Conservation (phyloP, 2,797 vertebrate genomes). For the Sebastes nivosus region DNA sequence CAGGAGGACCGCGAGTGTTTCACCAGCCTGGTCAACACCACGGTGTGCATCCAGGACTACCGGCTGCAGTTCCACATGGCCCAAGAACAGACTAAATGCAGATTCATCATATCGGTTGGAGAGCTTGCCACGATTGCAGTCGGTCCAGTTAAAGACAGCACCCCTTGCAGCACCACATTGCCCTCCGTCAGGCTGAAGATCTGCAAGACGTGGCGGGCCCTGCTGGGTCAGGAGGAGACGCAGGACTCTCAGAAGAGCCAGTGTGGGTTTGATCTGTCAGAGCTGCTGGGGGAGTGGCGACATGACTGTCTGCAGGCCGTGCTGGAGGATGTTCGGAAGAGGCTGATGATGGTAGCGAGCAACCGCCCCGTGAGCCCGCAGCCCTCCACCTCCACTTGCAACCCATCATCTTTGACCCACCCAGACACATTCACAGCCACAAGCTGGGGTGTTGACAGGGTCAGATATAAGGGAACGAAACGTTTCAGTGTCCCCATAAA, state of each 20-base stretch:
- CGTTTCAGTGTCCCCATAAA: slow-evolving; percentile 53
- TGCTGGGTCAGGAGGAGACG: slow-evolving; percentile 19
- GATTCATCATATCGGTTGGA: slow-evolving; percentile 64
- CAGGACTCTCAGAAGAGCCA: slow-evolving; percentile 43
- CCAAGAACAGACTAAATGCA: slow-evolving; percentile 30
- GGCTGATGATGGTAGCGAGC: background rate
- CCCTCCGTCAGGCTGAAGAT: slow-evolving; percentile 56
- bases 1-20: slow-evolving; percentile 65
- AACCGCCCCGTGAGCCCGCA: accelerated
- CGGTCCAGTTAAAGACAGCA: slow-evolving; percentile 12
- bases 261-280: slow-evolving; percentile 39
- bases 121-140: slow-evolving; percentile 31
- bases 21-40: slow-evolving; percentile 59
- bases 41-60: slow-evolving; percentile 49
- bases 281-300: slow-evolving; percentile 69
- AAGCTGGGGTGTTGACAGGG: slow-evolving; percentile 60
- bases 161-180: slow-evolving; percentile 55
- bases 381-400: slow-evolving; percentile 38
- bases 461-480: slow-evolving; percentile 27
- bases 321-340: slow-evolving; percentile 39
- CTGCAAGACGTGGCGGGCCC: slow-evolving; percentile 46
- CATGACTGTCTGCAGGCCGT: slow-evolving; percentile 51
- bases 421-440: background rate
- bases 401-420: background rate
- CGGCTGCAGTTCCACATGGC: slow-evolving; percentile 61